phyloP scores from a whole-genome alignment of 2,888 invertebrate genomes.

The Oscheius myriophilus region DNA sequence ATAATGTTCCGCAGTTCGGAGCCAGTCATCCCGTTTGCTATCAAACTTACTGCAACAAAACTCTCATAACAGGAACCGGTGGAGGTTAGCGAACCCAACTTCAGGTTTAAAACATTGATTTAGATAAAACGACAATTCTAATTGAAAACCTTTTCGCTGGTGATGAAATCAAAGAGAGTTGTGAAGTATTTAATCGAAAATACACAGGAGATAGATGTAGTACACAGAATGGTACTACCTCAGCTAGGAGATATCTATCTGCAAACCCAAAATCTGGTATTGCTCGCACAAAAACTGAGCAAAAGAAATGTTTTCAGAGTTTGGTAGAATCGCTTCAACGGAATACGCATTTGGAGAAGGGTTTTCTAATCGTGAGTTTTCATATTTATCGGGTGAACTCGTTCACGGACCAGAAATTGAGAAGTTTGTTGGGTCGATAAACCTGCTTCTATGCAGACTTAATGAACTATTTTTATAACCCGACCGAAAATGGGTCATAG shows the following conservation, averaged over 20 bases:
- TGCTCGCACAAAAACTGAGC: neutral
- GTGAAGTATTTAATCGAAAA: constrained; percentile 12
- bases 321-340: constrained; percentile 18
- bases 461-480: too few species aligned
- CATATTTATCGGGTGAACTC: too few species aligned
- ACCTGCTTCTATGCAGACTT: too few species aligned
- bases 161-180: neutral
- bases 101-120: neutral
- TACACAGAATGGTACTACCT: constrained; percentile 6
- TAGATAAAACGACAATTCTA: constrained; percentile 12
- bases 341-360: constrained; percentile 12
- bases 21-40: constrained; percentile 29
- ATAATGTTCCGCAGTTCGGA: constrained; percentile 14
- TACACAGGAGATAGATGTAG: constrained; percentile 1
- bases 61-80: constrained; percentile 28
- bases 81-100: neutral
- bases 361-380: constrained; percentile 15
- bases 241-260: constrained; percentile 6
- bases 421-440: too few species aligned
- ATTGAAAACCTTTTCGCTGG: constrained; percentile 16
- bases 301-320: constrained; percentile 6
- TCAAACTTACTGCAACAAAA: constrained; percentile 44
- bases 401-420: too few species aligned
- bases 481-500: too few species aligned
- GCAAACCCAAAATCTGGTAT: constrained; percentile 3